Conservation (phyloP, 2,797 vertebrate species). For the Gymnocypris eckloni region DNA sequence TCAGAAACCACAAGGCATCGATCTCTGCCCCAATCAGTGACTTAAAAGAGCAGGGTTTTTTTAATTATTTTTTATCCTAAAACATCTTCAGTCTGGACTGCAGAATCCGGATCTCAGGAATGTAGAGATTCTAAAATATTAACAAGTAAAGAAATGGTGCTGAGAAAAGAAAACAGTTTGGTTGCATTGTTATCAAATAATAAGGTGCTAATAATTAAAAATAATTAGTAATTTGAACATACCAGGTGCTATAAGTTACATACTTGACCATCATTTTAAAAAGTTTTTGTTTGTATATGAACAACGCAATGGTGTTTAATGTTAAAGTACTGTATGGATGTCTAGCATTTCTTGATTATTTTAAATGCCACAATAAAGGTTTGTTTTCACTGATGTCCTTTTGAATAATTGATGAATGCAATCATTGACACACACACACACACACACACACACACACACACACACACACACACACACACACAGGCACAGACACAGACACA, state of each 20-base stretch:
- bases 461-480: no score
- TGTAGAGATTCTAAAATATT: neutral
- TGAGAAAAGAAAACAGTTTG: neutral
- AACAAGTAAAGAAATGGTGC: constrained; percentile 12
- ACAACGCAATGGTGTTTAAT: constrained; percentile 27
- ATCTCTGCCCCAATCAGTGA: neutral
- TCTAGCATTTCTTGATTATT: neutral
- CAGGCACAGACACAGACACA: no score
- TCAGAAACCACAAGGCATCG: constrained; percentile 9
- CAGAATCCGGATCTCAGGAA: neutral
- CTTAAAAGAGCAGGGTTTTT: neutral
- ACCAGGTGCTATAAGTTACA: constrained; percentile 13
- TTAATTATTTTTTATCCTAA: neutral
- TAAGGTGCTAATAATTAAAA: constrained; percentile 8
- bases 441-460: no score
- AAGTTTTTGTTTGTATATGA: neutral
- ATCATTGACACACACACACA: neutral
- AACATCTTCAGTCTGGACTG: neutral
- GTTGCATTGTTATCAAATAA: neutral
- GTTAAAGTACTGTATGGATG: neutral
- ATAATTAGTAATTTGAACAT: neutral
- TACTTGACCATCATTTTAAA: constrained; percentile 23
- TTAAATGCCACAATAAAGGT: constrained; percentile 16
- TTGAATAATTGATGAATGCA: neutral
- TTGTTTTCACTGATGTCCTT: neutral